A percentile compares a stretch with the other conserved stretches of the same genome.
Conservation (phyloP, 1,140 invertebrate genomes). For the Heliothis virescens region DNA sequence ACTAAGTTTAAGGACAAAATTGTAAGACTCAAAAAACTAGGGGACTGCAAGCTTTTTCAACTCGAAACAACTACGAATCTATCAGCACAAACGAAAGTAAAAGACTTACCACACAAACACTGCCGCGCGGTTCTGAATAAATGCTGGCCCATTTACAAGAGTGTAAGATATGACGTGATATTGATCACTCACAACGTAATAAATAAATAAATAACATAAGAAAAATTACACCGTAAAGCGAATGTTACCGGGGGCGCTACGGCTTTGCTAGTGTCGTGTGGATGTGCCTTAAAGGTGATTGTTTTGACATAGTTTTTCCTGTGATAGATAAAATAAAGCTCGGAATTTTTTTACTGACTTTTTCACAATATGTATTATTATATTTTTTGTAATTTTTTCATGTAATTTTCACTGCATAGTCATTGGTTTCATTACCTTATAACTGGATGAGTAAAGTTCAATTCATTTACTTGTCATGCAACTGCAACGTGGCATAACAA, state of each 20-base stretch:
- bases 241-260: slow-evolving; percentile 83
- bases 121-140: slow-evolving; percentile 64
- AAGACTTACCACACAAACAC: slow-evolving; percentile 37
- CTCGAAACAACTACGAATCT: slow-evolving; percentile 28
- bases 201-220: slow-evolving; percentile 86
- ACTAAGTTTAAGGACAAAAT: too few species aligned
- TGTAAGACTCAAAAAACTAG: too few species aligned
- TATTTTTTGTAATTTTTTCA: too few species aligned
- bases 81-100: slow-evolving; percentile 43
- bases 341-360: too few species aligned
- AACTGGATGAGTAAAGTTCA: too few species aligned
- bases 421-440: too few species aligned
- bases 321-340: not conserved
- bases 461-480: too few species aligned
- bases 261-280: slow-evolving; percentile 59
- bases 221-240: slow-evolving; percentile 86
- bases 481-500: too few species aligned
- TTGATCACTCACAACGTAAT: slow-evolving; percentile 85
- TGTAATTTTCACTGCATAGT: too few species aligned
- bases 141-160: slow-evolving; percentile 83
- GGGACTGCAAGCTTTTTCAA: not conserved
- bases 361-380: too few species aligned
- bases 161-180: slow-evolving; percentile 85
- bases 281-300: slow-evolving; percentile 54
- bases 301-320: not conserved